phyloP scores from a whole-genome alignment of 1,140 invertebrate species.

The Acromyrmex heyeri region DNA sequence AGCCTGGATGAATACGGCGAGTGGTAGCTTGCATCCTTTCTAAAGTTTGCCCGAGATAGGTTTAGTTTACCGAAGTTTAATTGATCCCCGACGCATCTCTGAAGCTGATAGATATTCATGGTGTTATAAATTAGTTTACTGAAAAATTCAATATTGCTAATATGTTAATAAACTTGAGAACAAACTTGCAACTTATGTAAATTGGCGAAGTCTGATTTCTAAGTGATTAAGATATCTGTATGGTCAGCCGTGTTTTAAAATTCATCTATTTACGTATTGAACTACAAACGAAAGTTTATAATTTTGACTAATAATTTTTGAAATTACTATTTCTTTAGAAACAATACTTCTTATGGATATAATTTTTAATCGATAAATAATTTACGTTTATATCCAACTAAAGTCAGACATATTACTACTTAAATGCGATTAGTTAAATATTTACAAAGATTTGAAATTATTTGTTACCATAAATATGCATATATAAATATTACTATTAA shows the following conservation, averaged over 20 bases:
- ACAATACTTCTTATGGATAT: neutral
- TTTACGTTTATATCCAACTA: neutral
- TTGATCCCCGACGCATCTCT: conserved; percentile 11
- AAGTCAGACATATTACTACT: neutral
- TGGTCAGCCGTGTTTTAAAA: neutral
- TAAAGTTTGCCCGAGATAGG: conserved; percentile 31
- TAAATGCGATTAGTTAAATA: neutral
- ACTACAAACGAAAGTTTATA: neutral
- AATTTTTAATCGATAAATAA: neutral
- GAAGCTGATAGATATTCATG: conserved; percentile 44
- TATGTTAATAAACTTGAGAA: conserved; percentile 6
- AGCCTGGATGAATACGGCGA: neutral
- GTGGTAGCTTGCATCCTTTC: conserved; percentile 17
- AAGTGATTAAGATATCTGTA: conserved; percentile 8
- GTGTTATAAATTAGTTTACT: conserved; percentile 46
- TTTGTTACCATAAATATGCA: neutral
- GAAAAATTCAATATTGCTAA: conserved; percentile 35
- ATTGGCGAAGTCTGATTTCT: neutral
- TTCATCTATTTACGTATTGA: neutral
- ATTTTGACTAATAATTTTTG: neutral
- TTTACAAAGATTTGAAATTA: neutral
- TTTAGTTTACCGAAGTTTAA: conserved; percentile 48
- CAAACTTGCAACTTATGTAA: neutral
- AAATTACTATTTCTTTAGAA: neutral
- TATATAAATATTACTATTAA: neutral